phyloP scores from a whole-genome alignment of 2,797 vertebrate species.

The Chelonia mydas region DNA sequence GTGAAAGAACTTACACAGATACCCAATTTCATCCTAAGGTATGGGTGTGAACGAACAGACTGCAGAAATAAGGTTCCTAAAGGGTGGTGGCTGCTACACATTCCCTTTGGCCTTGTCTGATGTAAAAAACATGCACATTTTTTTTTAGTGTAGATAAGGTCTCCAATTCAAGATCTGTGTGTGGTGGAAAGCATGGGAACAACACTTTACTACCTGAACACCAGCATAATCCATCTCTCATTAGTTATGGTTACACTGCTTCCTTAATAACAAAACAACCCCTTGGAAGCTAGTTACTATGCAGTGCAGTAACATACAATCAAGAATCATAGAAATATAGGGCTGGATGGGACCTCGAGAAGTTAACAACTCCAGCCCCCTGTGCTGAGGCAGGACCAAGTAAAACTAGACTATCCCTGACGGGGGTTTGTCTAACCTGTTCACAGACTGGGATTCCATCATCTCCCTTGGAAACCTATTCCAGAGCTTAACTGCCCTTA shows the following conservation, averaged over 20 bases:
- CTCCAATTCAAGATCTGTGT: background rate
- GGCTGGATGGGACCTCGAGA: no score
- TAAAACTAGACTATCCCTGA: no score
- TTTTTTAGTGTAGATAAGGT: background rate
- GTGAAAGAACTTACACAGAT: background rate
- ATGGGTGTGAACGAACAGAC: background rate
- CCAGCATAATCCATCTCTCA: background rate
- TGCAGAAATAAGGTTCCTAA: background rate
- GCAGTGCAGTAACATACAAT: background rate
- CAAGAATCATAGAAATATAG: no score
- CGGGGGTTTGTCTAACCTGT: no score
- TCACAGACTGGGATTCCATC: no score
- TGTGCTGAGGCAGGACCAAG: no score
- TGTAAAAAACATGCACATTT: background rate
- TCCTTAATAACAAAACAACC: background rate
- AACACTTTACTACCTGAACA: background rate
- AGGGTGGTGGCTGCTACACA: background rate
- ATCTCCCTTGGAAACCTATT: no score
- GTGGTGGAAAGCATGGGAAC: background rate
- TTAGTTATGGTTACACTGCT: background rate
- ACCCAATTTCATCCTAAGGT: background rate
- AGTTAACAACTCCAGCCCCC: no score
- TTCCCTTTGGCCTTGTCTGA: background rate
- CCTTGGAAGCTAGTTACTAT: background rate
- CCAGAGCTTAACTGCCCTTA: no score